Evolutionary conservation across 2,797 vertebrate species (phyloP).

Genomic region (Platyrinchus mystaceus): DNA sequence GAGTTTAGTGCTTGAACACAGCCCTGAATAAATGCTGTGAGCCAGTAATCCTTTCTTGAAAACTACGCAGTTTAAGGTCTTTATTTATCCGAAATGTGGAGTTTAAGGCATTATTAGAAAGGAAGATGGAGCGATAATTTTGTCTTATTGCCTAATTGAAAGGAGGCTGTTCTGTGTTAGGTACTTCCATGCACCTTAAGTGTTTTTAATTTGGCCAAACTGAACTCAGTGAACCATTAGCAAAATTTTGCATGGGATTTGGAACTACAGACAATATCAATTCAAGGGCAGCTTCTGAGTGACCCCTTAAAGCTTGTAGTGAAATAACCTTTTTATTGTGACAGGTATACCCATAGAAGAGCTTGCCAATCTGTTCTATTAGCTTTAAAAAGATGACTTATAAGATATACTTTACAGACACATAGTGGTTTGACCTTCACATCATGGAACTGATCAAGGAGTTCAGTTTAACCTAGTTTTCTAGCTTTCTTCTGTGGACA

Average conservation of each 20-base stretch:
- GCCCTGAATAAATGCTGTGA: neutral
- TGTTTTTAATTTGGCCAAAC: neutral
- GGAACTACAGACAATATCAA: neutral
- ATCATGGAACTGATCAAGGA: neutral
- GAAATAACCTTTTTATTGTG: neutral
- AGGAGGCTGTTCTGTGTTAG: neutral
- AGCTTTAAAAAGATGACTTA: neutral
- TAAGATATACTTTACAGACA: neutral
- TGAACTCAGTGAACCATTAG: neutral
- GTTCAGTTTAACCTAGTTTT: neutral
- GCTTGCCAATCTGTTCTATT: neutral
- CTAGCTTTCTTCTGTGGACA: neutral
- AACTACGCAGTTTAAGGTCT: neutral
- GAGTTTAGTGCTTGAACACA: neutral
- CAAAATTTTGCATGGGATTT: neutral
- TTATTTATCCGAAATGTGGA: neutral
- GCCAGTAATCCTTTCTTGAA: neutral
- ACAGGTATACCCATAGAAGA: neutral
- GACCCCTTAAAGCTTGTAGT: neutral
- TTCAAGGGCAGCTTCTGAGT: neutral
- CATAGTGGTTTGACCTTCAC: neutral
- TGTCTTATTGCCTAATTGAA: neutral
- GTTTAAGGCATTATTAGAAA: neutral
- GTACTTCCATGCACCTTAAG: fast-evolving
- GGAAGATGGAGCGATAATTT: neutral